Percentiles rank a stretch among this genome's conserved stretches.
These are phyloP conservation scores for Entomobrya multifasciata DNA, from an alignment of 2,888 invertebrate species.

Conservation along the genomic window DNA sequence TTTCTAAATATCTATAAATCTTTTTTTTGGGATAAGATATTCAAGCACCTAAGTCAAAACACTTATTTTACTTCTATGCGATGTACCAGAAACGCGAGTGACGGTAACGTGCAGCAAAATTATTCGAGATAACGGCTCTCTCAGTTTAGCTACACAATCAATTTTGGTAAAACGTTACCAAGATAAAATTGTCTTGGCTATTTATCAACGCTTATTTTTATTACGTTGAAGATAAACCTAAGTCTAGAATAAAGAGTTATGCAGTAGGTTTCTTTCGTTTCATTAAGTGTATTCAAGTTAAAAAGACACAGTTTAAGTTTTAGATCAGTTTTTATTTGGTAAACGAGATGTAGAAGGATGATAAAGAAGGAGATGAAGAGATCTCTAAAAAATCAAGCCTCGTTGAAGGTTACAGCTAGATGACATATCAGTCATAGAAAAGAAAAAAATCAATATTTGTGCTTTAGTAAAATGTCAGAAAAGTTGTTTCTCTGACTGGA, in stretches of 20 bases:
- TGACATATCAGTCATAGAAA: neutral
- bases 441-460: neutral
- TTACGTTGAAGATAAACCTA: neutral
- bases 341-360: neutral
- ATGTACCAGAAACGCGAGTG: neutral
- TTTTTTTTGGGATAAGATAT: too few relatives aligned
- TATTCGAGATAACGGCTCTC: neutral
- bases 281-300: conserved; percentile 23
- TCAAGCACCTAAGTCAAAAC: too few relatives aligned
- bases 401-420: neutral
- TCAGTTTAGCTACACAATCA: neutral
- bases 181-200: neutral
- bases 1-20: too few relatives aligned
- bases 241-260: neutral
- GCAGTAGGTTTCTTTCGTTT: neutral
- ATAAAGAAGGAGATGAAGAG: conserved; percentile 10
- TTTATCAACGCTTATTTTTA: neutral
- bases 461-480: neutral
- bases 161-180: neutral
- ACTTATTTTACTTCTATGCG: neutral
- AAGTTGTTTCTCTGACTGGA: neutral
- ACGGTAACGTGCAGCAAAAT: neutral
- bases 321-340: neutral
- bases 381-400: neutral
- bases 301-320: conserved; percentile 38